Percentiles rank a stretch among this genome's conserved stretches.
Conservation (phyloP, 2,888 invertebrate genomes). For the Pterostichus niger region DNA sequence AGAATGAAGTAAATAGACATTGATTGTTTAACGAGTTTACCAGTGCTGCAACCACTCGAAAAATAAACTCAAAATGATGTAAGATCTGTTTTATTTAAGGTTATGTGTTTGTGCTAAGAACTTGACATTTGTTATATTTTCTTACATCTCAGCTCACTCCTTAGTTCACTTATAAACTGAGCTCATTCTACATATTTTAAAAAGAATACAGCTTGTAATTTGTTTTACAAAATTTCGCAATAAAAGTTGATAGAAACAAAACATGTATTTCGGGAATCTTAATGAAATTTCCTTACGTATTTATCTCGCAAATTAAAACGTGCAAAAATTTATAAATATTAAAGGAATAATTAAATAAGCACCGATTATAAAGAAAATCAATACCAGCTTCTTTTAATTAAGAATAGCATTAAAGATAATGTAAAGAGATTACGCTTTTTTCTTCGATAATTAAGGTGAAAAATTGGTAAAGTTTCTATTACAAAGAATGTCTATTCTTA, state of each 20-base stretch:
- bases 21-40: too few relatives aligned
- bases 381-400: slow-evolving; percentile 54
- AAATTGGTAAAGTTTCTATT: not conserved
- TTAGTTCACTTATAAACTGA: too few relatives aligned
- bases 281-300: not conserved
- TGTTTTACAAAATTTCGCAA: too few relatives aligned
- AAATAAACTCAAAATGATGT: too few relatives aligned
- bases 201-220: too few relatives aligned
- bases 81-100: too few relatives aligned
- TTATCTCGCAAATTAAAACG: slow-evolving; percentile 31
- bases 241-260: not conserved
- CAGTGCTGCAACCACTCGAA: too few relatives aligned
- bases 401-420: slow-evolving; percentile 42
- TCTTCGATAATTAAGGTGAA: slow-evolving; percentile 33
- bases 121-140: too few relatives aligned
- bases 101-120: too few relatives aligned
- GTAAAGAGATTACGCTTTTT: slow-evolving; percentile 46
- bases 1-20: too few relatives aligned
- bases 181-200: too few relatives aligned
- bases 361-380: slow-evolving; percentile 39
- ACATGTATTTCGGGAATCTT: not conserved
- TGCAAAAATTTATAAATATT: slow-evolving; percentile 37
- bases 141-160: too few relatives aligned
- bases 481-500: slow-evolving; percentile 11
- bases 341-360: slow-evolving; percentile 38